These are phyloP conservation scores for Sebastes diaconus DNA, from an alignment of 2,797 vertebrate species.

Conservation along the genomic window DNA sequence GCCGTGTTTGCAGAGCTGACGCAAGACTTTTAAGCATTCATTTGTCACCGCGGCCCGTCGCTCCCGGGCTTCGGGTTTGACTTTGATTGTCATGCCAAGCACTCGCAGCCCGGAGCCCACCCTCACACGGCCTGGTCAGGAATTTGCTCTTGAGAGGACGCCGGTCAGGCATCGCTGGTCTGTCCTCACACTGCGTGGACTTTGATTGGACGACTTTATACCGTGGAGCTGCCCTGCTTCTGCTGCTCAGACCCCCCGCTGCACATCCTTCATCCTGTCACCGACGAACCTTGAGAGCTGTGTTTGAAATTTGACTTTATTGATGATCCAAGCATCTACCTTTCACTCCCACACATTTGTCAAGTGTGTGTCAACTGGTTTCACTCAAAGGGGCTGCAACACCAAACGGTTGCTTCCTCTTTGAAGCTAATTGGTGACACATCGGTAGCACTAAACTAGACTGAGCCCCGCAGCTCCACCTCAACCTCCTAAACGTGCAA, in stretches of 20 bases:
- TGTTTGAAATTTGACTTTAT: constrained; percentile 4
- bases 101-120: constrained; percentile 24
- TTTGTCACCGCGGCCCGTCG: constrained; percentile 8
- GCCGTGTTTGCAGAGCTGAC: constrained; percentile 48
- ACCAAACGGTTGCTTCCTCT: constrained; percentile 18
- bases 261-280: neutral
- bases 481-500: neutral
- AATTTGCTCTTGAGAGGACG: constrained; percentile 63
- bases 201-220: neutral
- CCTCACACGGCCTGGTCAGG: constrained; percentile 7
- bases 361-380: constrained; percentile 10
- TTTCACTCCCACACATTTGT: constrained; percentile 26
- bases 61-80: constrained; percentile 20
- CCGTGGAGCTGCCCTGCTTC: neutral
- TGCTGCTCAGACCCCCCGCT: neutral
- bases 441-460: neutral
- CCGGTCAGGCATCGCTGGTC: constrained; percentile 12
- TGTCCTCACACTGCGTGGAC: neutral
- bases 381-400: neutral
- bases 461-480: neutral
- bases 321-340: neutral
- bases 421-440: constrained; percentile 38
- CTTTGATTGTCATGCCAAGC: constrained; percentile 63
- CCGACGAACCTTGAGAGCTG: constrained; percentile 4
- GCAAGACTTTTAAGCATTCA: constrained; percentile 49